Base-by-base conservation (phyloP, 2,888 invertebrate species). In the Diachrysia chrysitis region DNA sequence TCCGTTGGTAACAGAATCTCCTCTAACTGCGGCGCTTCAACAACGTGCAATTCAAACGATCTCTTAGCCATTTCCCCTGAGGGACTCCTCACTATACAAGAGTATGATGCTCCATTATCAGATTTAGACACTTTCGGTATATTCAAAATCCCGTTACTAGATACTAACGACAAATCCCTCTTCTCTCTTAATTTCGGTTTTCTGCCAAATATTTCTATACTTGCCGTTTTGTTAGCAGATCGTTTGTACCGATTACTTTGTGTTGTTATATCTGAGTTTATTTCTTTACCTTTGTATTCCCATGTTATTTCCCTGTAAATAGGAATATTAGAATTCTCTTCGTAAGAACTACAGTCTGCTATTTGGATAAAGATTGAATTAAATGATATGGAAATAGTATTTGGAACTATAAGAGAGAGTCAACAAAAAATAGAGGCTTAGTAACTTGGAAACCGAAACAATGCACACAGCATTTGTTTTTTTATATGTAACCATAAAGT, bases 1-100 rank as follows among this genome's bases (percentile, higher is more conserved):
- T 97, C 97, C 69, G 97, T 95, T 0, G 98, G 97, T 85, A 98
- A 97, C 58, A 96, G 94, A 89, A 99, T 98, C 35, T 98, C 97
- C 89, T 98, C 98, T 85, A 98, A 96, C 69, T 98, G 97, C 0
- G 98, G 98, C 0, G 98, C 97, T 90, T 95, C 95, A 75, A 97
- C 97, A 35, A 97, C 96, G 84, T 96, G 96, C 72, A 97, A 95
- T 87, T 97, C 97, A 71, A 96, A 96, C 0, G 96, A 96, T 58
- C 97, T 95, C 73, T 97, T 97, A 37, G 97, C 97, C 87, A 97
- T 97, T 89, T 98, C 97, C 0, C 97, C 98, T 5, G 97, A 96
- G 32, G 97, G 96, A 86, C 97, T 97, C 72, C 96, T 96, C 0
- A 98, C 98, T 59, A 97, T 96, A 91, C 98, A 98, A 4, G 97